Evolutionary conservation across 2,797 vertebrate species (phyloP).

Genomic region (Falco novaeseelandiae): DNA sequence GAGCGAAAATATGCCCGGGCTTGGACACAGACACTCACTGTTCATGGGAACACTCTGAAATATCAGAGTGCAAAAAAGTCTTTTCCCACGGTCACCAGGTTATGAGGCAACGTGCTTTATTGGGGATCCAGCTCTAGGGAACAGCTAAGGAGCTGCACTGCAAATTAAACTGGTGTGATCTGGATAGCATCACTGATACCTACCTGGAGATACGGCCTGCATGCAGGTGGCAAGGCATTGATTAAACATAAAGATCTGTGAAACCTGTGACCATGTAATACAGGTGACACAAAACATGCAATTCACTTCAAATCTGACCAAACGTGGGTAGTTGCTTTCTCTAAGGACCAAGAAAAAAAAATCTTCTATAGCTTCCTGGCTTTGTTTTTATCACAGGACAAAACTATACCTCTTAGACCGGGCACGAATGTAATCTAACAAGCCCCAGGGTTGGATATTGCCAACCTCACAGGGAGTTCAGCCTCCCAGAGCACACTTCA

Average conservation of each 20-base stretch:
- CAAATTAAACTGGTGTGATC: not conserved
- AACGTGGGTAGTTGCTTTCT: not conserved
- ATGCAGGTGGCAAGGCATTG: not conserved
- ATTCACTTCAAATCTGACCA: not conserved
- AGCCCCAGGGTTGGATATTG: not conserved
- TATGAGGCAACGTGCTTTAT: not conserved
- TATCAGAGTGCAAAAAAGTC: rapidly evolving
- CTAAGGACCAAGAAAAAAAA: not conserved
- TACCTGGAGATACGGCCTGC: rapidly evolving
- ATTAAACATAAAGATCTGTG: not conserved
- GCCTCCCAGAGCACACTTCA: not conserved
- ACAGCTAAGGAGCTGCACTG: not conserved
- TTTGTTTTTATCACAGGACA: not conserved
- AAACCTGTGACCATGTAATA: not conserved
- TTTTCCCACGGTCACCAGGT: not conserved
- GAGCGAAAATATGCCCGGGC: not conserved
- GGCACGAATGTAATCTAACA: not conserved
- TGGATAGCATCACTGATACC: not conserved
- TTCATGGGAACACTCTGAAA: not conserved
- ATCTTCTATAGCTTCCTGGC: not conserved
- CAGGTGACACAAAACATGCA: not conserved
- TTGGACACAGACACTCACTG: constrained; percentile 8
- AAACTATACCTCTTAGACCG: not conserved
- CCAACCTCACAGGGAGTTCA: not conserved
- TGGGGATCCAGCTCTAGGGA: not conserved